Evolutionary conservation across 1,140 invertebrate species (phyloP).

Genomic region (Drosophila varians): DNA sequence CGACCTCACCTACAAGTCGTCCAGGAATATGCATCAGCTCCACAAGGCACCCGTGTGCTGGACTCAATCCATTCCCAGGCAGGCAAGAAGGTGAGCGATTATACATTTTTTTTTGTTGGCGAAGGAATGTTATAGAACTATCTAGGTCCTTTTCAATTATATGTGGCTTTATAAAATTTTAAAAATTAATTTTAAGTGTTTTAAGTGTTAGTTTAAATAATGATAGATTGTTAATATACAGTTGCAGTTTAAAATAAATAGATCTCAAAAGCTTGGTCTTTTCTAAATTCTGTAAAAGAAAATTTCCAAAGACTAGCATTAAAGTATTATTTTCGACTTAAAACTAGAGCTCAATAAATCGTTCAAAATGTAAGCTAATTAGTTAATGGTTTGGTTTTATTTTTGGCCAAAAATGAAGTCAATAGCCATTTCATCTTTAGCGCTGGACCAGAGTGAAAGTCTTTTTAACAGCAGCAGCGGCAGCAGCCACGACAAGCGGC

Average conservation of each 20-base stretch:
- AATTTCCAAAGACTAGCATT: neutral
- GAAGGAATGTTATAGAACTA: neutral
- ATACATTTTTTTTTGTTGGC: neutral
- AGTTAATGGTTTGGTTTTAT: slow-evolving; percentile 71
- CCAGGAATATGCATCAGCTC: slow-evolving; percentile 77
- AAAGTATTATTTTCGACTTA: slow-evolving; percentile 31
- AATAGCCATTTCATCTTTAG: slow-evolving; percentile 70
- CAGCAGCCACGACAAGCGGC: slow-evolving; percentile 18
- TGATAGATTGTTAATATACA: too few species aligned
- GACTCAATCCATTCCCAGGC: slow-evolving; percentile 83
- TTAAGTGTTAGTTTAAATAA: too few species aligned
- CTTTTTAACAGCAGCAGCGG: slow-evolving; percentile 45
- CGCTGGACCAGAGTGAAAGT: slow-evolving; percentile 66
- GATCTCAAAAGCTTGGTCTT: neutral
- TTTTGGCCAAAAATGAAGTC: slow-evolving; percentile 68
- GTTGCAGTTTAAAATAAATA: neutral
- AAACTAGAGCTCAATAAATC: slow-evolving; percentile 40
- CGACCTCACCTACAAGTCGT: slow-evolving; percentile 81
- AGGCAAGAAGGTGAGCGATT: slow-evolving; percentile 80
- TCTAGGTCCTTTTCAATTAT: neutral
- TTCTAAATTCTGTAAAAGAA: neutral
- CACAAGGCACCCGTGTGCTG: slow-evolving; percentile 82
- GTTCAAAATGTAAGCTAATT: slow-evolving; percentile 68
- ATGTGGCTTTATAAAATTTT: too few species aligned
- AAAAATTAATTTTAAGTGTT: neutral